Base-by-base conservation (phyloP, 1,140 invertebrate species). In the Drosophila asahinai region DNA sequence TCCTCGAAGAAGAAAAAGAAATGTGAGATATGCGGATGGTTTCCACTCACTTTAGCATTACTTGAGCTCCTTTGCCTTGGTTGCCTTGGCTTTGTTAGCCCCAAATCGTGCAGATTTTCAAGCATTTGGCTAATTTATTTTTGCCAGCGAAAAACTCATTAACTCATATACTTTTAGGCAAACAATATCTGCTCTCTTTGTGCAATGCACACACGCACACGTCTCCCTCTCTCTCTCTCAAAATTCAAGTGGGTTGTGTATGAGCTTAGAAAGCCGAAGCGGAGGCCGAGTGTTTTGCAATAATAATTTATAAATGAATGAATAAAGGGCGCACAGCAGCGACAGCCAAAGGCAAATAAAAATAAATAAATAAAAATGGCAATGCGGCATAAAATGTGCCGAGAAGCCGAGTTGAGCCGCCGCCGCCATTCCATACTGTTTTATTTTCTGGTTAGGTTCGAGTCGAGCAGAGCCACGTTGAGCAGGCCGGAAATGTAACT, bases 261-360 rank as follows among this genome's bases (percentile, higher is more conserved):
- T 55, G 27, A 30, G 82, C 68, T 83, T 77, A 78, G 83, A 38
- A 38, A 7, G 40, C 30, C 15, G 33, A 67, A 14, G 15, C 19
- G 40, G 57, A 30, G 64, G 43, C 65, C 63, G 68, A 81, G 72
- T 68, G 49, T 63, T 80, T 80, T 67, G 84, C 86, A 84, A 90
- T 87, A 89, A 89, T 89, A 89, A 89, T 84, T 89, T 89, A 90
- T 89, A 89, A 89, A 89, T 90, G 86, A 89, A 90, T 89, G 86
- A 81, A 90, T 90, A 89, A 90, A 90, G 83, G 80, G 83, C 79
- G 45, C 78, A 70, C 51, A 77, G 62, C 65, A 62, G 64, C 49
- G 42, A 66, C 70, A 75, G 72, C 77, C 71, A 75, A 79, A 71
- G 72, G 78, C 75, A 76, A 83, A 83, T 83, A 83, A 83, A 83